Percentiles rank a stretch among this genome's conserved stretches.
These are phyloP conservation scores for Ceraclea dissimilis DNA, from an alignment of 2,888 invertebrate species.

Conservation along the genomic window DNA sequence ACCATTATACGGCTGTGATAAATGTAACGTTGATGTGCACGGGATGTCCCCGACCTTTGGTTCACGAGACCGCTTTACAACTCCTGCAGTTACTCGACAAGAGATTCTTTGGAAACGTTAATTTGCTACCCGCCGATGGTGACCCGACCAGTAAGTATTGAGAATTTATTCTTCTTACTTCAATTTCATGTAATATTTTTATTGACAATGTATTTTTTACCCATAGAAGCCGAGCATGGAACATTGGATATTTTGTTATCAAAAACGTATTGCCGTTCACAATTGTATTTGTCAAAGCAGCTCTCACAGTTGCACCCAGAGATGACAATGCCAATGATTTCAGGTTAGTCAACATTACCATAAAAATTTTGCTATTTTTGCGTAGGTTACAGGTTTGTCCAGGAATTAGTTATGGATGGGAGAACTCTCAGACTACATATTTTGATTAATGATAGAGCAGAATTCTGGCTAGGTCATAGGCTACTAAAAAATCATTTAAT, in stretches of 20 bases:
- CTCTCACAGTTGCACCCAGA: conserved; percentile 93
- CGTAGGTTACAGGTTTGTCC: too few species aligned
- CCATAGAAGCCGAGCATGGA: conserved; percentile 47
- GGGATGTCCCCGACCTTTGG: conserved; percentile 83
- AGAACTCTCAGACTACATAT: too few species aligned
- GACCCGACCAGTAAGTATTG: conserved; percentile 60
- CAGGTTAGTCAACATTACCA: conserved; percentile 76
- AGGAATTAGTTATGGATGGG: too few species aligned
- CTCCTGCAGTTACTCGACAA: conserved; percentile 89
- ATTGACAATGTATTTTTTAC: too few species aligned
- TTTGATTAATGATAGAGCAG: too few species aligned
- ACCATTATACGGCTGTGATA: conserved; percentile 95
- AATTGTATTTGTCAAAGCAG: conserved; percentile 86
- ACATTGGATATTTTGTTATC: conserved; percentile 81
- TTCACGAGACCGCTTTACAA: conserved; percentile 92
- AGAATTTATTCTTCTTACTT: conserved; percentile 16
- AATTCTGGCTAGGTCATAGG: too few species aligned
- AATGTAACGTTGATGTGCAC: conserved; percentile 96
- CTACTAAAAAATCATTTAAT: too few species aligned
- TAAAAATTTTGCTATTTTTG: too few species aligned
- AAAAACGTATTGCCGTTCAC: conserved; percentile 86
- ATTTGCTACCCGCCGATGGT: conserved; percentile 60
- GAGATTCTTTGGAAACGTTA: conserved; percentile 84
- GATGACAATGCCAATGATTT: conserved; percentile 98
- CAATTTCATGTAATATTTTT: too few species aligned